Conservation (phyloP, 2,888 invertebrate genomes). For the Salpingus planirostris region DNA sequence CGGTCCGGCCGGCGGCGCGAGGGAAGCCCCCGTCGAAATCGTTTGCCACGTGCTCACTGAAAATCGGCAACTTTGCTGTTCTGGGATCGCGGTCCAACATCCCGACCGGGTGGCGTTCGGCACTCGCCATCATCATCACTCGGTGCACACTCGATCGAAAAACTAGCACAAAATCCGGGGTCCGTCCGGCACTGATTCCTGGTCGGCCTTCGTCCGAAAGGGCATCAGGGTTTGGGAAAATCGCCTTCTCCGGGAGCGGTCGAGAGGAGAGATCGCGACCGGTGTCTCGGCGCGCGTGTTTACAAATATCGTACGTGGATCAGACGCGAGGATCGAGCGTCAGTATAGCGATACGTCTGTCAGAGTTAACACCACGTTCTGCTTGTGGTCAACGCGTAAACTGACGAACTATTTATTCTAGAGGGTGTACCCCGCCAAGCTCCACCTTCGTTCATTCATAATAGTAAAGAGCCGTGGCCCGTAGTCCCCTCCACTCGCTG, state of each 20-base stretch:
- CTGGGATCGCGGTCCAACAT: constrained; percentile 39
- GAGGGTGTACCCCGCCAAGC: constrained; percentile 19
- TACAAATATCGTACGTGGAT: constrained; percentile 11
- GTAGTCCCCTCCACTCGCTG: constrained; percentile 10
- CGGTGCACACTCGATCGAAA: too few relatives aligned
- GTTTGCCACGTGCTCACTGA: constrained; percentile 9
- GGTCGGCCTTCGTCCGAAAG: too few relatives aligned
- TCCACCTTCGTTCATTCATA: constrained; percentile 22
- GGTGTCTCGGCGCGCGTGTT: too few relatives aligned
- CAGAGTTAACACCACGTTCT: constrained; percentile 16
- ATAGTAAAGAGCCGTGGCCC: constrained; percentile 4
- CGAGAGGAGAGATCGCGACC: too few relatives aligned
- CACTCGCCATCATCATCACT: constrained; percentile 16
- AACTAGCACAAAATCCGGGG: too few relatives aligned
- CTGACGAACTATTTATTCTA: constrained; percentile 22
- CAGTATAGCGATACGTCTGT: constrained; percentile 15
- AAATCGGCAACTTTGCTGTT: constrained; percentile 28
- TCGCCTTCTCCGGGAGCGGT: too few relatives aligned
- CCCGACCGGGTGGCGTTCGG: constrained; percentile 27
- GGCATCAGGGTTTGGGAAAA: too few relatives aligned
- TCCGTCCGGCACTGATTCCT: too few relatives aligned
- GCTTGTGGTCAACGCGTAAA: constrained; percentile 20
- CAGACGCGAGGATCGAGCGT: constrained; percentile 4
- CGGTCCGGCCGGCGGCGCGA: constrained; percentile 4
- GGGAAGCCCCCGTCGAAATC: neutral